Evolutionary conservation across 2,888 invertebrate species (phyloP).

Genomic region (Podotricha telesiphe): DNA sequence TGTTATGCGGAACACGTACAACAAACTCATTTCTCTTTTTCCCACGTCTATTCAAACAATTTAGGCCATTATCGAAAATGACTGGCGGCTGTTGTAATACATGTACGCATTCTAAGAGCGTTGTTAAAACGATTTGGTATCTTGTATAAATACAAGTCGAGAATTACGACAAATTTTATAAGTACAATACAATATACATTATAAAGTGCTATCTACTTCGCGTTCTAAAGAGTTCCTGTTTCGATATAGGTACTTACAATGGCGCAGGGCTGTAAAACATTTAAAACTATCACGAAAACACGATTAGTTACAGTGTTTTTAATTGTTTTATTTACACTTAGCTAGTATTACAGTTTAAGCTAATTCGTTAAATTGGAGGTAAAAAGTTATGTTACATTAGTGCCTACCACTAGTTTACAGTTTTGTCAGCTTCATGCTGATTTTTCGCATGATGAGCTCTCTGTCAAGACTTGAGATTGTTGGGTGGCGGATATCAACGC

Average conservation of each 20-base stretch:
- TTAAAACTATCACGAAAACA: conserved; percentile 41
- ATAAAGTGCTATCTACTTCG: neutral
- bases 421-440: too few species aligned
- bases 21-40: neutral
- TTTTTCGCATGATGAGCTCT: too few species aligned
- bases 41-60: conserved; percentile 22
- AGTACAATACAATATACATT: neutral
- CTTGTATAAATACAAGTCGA: neutral
- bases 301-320: conserved; percentile 44
- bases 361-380: conserved; percentile 33
- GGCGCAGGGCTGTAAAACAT: neutral
- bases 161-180: neutral
- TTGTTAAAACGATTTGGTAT: neutral
- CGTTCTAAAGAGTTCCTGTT: neutral
- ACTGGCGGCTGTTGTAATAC: neutral
- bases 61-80: conserved; percentile 7
- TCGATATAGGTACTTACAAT: neutral
- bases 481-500: too few species aligned
- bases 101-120: neutral
- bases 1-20: neutral
- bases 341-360: conserved; percentile 35
- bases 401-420: too few species aligned
- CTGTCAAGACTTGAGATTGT: too few species aligned
- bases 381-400: too few species aligned
- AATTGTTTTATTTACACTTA: conserved; percentile 18